Base-by-base conservation (phyloP, 1,140 invertebrate species). In the Trinorchestia longiramus region DNA sequence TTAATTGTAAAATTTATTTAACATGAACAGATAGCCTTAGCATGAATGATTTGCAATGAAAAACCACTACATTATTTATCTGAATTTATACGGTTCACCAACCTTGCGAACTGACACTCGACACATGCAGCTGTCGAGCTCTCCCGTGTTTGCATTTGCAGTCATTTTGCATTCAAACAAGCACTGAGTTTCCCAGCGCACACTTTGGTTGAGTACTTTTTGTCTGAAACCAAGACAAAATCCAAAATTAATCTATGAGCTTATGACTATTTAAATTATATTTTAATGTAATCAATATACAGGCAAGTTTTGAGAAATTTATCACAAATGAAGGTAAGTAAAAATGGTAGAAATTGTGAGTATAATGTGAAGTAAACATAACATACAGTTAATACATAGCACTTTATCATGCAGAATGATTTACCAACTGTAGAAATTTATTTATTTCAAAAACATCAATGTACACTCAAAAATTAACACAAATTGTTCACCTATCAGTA, bases 151-250 rank as follows among this genome's bases (percentile, higher is more conserved):
- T 43, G 99, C 98, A 97, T 99, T 99, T 91, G 99, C 99, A 97
- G 98, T 99, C 98, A 99, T 99, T 97, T 99, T 99, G 97, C 99
- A 99, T 95, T 98, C 98, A 97, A 99, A 99, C 97, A 98, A 98
- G 97, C 99, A 99, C 97, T 98, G 98, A 28, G 98, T 98, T 97
- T 98, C 98, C 99, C 99, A 99, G 97, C 98, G 98, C 88, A 99
- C 99, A 96, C 98, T 98, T 97, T 99, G 99, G 97, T 99, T 99
- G 96, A 98, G 98, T 87, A 99, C 99, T 97, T 99, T 99, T 97
- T 99, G 98, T 97, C 99, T 99, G 97, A 57, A 97, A 97, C 91
- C 97, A 97, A 97, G 97, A 96, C 96, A 96, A 97, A 15, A 28
- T 47, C 47, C 43, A 95, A 95, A 36, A 95, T 95, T 95, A 95